A percentile compares a stretch with the other conserved stretches of the same genome.
phyloP scores from a whole-genome alignment of 1,140 invertebrate genomes.

The Aporrectodea caliginosa region DNA sequence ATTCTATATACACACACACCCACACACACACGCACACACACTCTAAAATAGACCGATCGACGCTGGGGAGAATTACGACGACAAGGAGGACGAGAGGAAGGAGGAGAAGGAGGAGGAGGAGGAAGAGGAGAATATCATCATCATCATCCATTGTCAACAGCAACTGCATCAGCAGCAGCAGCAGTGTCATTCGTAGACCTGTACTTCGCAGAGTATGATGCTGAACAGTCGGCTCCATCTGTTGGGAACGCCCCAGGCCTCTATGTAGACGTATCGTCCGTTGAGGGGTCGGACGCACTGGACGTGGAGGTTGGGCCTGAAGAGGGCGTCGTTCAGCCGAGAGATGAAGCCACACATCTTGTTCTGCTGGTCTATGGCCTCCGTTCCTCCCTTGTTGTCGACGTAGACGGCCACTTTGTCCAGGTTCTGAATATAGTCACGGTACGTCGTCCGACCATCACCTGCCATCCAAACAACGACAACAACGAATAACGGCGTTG shows the following conservation, averaged over 20 bases:
- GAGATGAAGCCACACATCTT: slow-evolving; percentile 59
- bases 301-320: slow-evolving; percentile 56
- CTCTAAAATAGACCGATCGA: no score
- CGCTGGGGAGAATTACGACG: no score
- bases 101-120: no score
- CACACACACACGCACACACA: no score
- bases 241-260: slow-evolving; percentile 59
- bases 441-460: slow-evolving; percentile 54
- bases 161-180: background rate
- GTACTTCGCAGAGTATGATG: slow-evolving; percentile 61
- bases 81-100: no score
- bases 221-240: slow-evolving; percentile 59
- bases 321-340: slow-evolving; percentile 59
- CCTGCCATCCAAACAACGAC: no score
- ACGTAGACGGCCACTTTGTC: slow-evolving; percentile 61
- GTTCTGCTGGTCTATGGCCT: slow-evolving; percentile 42
- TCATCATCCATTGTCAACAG: background rate
- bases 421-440: slow-evolving; percentile 59
- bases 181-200: slow-evolving; percentile 52
- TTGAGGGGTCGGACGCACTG: slow-evolving; percentile 56
- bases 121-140: no score
- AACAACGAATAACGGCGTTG: no score
- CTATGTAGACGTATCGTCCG: slow-evolving; percentile 60
- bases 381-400: slow-evolving; percentile 52
- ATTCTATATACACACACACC: no score